phyloP scores from a whole-genome alignment of 2,113 vertebrate species.

The Rhipidura dahli region DNA sequence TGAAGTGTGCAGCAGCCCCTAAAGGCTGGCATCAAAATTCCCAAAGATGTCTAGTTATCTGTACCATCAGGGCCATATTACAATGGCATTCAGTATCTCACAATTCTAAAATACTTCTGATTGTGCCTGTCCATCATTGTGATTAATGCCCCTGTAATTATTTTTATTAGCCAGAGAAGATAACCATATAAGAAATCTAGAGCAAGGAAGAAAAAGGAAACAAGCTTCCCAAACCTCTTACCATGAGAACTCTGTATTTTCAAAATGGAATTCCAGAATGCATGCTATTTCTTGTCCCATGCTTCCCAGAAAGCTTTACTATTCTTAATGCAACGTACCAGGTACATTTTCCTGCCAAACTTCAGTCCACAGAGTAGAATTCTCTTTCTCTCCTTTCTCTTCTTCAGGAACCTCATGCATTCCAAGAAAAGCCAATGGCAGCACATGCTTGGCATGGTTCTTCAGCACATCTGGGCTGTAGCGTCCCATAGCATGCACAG shows the following conservation, averaged over 20 bases:
- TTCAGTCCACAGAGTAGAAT: slow-evolving; percentile 87
- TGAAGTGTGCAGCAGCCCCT: not conserved
- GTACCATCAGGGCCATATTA: not conserved
- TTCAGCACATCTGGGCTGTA: slow-evolving; percentile 95
- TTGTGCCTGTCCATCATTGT: not conserved
- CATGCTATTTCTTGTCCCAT: not conserved
- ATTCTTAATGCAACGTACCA: slow-evolving; percentile 67
- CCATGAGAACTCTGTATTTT: not conserved
- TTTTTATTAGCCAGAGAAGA: not conserved
- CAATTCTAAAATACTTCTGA: not conserved
- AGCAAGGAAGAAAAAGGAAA: not conserved
- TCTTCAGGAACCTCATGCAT: slow-evolving; percentile 93
- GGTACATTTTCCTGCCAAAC: slow-evolving; percentile 98
- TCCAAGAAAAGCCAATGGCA: slow-evolving; percentile 93
- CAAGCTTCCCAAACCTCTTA: not conserved
- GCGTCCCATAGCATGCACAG: slow-evolving; percentile 89
- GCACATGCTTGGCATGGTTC: slow-evolving; percentile 84
- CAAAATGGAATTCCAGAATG: not conserved
- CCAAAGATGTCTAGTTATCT: not conserved
- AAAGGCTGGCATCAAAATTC: not conserved
- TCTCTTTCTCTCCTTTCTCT: slow-evolving; percentile 86
- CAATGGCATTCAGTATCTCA: not conserved
- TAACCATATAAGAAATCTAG: not conserved
- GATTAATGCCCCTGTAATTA: not conserved
- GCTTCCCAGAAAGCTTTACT: not conserved